phyloP scores from a whole-genome alignment of 2,797 vertebrate species.

The Phoeniculus purpureus region DNA sequence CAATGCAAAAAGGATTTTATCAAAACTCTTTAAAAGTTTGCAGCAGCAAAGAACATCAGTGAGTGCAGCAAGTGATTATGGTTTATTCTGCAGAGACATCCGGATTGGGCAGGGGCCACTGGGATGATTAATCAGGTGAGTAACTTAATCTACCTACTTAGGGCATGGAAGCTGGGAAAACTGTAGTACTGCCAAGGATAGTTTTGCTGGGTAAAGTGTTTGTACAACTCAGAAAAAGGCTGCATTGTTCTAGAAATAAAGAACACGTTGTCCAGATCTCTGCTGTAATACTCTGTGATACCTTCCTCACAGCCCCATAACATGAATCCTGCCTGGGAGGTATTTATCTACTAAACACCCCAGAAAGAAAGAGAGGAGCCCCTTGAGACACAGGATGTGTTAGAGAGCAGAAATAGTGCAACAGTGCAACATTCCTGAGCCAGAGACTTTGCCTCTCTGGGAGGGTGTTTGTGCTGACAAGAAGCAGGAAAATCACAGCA shows the following conservation, averaged over 20 bases:
- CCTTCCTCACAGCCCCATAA: slow-evolving; percentile 21
- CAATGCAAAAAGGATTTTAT: not conserved
- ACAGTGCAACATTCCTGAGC: not conserved
- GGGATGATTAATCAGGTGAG: slow-evolving; percentile 24
- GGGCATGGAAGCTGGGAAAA: not conserved
- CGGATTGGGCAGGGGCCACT: not conserved
- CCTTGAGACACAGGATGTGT: not conserved
- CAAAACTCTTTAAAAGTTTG: not conserved
- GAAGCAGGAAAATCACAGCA: not conserved
- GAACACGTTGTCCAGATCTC: not conserved
- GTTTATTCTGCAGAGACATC: not conserved
- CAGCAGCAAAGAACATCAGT: not conserved
- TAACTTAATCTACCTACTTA: slow-evolving; percentile 43
- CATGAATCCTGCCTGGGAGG: not conserved
- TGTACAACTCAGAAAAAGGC: slow-evolving; percentile 41
- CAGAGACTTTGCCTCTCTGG: not conserved
- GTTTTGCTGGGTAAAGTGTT: slow-evolving; percentile 33
- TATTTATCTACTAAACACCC: not conserved
- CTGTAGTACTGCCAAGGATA: slow-evolving; percentile 15
- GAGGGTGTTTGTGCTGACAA: not conserved
- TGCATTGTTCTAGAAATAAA: slow-evolving; percentile 56
- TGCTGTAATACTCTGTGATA: not conserved
- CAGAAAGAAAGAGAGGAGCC: not conserved
- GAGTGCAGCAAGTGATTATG: not conserved
- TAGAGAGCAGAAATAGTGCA: not conserved